phyloP scores from a whole-genome alignment of 1,140 invertebrate genomes.

The Centruroides sculpturatus region DNA sequence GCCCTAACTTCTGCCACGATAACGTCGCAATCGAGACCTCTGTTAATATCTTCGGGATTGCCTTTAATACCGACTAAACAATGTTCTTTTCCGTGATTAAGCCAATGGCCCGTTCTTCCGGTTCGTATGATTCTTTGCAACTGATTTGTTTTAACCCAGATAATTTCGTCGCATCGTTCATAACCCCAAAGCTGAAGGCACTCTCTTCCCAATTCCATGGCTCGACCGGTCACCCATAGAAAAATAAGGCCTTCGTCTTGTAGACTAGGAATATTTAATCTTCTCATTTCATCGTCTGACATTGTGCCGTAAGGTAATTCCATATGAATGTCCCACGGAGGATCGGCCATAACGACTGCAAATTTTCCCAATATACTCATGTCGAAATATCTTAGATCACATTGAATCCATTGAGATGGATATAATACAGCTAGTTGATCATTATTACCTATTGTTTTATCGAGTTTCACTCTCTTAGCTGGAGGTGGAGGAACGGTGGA shows the following conservation, averaged over 20 bases:
- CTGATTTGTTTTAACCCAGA: slow-evolving; percentile 99
- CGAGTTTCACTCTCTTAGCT: background rate
- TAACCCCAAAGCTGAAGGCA: slow-evolving; percentile 89
- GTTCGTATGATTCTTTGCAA: slow-evolving; percentile 92
- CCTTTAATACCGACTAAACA: slow-evolving; percentile 95
- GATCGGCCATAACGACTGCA: slow-evolving; percentile 88
- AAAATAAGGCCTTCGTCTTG: slow-evolving; percentile 95
- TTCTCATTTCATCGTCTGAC: slow-evolving; percentile 97
- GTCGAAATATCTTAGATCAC: slow-evolving; percentile 85
- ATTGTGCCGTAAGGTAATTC: slow-evolving; percentile 97
- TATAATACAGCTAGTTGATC: slow-evolving; percentile 14
- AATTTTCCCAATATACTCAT: slow-evolving; percentile 91
- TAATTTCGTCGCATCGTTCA: slow-evolving; percentile 89
- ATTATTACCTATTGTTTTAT: slow-evolving; percentile 6
- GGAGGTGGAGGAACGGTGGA: slow-evolving; percentile 11
- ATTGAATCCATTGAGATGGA: slow-evolving; percentile 75
- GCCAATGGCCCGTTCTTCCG: slow-evolving; percentile 91
- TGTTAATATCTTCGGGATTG: slow-evolving; percentile 67
- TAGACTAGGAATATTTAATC: slow-evolving; percentile 71
- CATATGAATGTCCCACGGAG: slow-evolving; percentile 98
- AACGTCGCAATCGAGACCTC: slow-evolving; percentile 91
- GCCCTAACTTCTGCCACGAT: slow-evolving; percentile 95
- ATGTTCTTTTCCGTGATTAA: slow-evolving; percentile 98
- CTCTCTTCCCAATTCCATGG: slow-evolving; percentile 91
- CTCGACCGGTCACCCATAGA: slow-evolving; percentile 93